Conservation (phyloP, 2,888 invertebrate genomes). For the Endotricha flammealis region DNA sequence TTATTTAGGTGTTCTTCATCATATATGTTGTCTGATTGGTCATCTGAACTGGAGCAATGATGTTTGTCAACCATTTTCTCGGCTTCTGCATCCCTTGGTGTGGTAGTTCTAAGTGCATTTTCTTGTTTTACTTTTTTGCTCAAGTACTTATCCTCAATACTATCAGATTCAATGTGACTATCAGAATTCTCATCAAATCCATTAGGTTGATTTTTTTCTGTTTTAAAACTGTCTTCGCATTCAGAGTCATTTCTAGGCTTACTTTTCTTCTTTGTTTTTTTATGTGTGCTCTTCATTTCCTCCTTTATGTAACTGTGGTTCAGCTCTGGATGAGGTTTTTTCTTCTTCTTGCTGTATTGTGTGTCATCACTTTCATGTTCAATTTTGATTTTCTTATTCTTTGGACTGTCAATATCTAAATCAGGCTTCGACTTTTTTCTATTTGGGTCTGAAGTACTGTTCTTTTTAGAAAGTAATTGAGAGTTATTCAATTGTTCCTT, state of each 20-base stretch:
- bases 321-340: neutral
- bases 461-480: neutral
- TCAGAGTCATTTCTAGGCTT: too few relatives aligned
- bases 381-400: neutral
- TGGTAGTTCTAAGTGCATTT: neutral
- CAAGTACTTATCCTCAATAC: neutral
- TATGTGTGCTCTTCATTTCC: neutral
- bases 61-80: too few relatives aligned
- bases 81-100: neutral
- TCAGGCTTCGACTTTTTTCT: neutral
- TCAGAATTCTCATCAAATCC: too few relatives aligned
- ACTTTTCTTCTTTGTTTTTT: neutral
- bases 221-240: neutral
- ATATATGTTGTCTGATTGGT: too few relatives aligned
- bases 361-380: neutral
- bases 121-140: neutral
- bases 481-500: too few relatives aligned
- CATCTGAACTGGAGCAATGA: too few relatives aligned
- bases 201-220: neutral
- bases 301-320: too few relatives aligned
- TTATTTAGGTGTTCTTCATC: too few relatives aligned
- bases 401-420: neutral
- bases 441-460: neutral
- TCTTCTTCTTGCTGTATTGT: neutral
- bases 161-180: neutral